Evolutionary conservation across 2,113 vertebrate genomes (phyloP).

Genomic region (Sylvia atricapilla): DNA sequence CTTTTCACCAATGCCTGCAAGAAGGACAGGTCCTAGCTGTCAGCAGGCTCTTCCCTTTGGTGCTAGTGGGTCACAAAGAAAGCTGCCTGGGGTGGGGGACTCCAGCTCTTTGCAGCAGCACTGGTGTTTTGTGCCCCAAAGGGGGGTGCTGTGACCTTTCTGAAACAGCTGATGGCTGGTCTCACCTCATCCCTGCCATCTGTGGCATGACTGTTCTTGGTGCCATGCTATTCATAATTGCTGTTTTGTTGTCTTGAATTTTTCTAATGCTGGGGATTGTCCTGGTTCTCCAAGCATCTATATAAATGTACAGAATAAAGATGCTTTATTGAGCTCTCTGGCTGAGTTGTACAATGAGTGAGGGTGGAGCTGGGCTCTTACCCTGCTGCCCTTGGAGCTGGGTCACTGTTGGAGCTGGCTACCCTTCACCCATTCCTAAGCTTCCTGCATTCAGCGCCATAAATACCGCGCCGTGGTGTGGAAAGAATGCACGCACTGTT

Average conservation of each 20-base stretch:
- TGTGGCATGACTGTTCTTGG: slow-evolving; percentile 58
- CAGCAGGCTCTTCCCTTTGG: not conserved
- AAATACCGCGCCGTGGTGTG: not conserved
- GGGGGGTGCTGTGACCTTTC: not conserved
- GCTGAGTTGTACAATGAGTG: not conserved
- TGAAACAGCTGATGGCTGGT: not conserved
- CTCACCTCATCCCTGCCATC: slow-evolving; percentile 34
- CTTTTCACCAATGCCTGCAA: not conserved
- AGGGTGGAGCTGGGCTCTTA: not conserved
- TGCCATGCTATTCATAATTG: slow-evolving; percentile 64
- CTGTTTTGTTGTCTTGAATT: slow-evolving; percentile 69
- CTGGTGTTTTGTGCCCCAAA: slow-evolving; percentile 10
- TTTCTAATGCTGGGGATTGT: slow-evolving; percentile 65
- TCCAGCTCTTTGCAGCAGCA: slow-evolving; percentile 30
- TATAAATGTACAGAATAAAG: slow-evolving; percentile 82
- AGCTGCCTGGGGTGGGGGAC: not conserved
- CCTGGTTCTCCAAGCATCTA: slow-evolving; percentile 49
- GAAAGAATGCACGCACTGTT: not conserved
- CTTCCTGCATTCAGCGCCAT: not conserved
- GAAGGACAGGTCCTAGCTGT: not conserved
- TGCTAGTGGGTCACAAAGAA: slow-evolving; percentile 3
- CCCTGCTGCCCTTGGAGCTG: not conserved
- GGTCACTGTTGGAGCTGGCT: not conserved
- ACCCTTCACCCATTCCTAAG: not conserved
- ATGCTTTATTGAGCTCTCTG: slow-evolving; percentile 72